Conservation (phyloP, 1,140 invertebrate genomes). For the Oncopodura yosiiana region DNA sequence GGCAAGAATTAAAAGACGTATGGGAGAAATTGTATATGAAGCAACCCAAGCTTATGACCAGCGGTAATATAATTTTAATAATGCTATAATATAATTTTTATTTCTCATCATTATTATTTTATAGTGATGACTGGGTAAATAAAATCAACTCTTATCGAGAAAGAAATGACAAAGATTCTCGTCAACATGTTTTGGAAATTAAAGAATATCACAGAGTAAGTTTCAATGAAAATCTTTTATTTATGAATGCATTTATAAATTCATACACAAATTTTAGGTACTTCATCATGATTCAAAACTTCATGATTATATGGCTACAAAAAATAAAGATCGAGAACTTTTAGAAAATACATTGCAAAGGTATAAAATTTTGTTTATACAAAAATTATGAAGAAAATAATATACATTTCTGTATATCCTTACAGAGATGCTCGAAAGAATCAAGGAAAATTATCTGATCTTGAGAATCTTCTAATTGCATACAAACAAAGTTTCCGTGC, state of each 20-base stretch:
- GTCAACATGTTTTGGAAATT: constrained; percentile 29
- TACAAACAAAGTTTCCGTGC: constrained; percentile 29
- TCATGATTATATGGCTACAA: constrained; percentile 20
- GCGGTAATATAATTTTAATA: constrained; percentile 10
- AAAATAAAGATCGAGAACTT: constrained; percentile 12
- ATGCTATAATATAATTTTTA: neutral
- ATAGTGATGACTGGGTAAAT: constrained; percentile 23
- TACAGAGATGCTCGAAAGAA: constrained; percentile 12
- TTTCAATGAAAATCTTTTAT: neutral
- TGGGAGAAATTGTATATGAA: constrained; percentile 24
- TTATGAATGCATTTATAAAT: neutral
- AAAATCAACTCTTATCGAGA: constrained; percentile 28
- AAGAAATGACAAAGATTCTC: constrained; percentile 30
- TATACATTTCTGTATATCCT: no score
- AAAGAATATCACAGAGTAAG: constrained; percentile 26
- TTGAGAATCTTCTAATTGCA: constrained; percentile 15
- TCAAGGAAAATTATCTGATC: constrained; percentile 14
- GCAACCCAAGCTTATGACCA: constrained; percentile 22
- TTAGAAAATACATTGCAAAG: constrained; percentile 15
- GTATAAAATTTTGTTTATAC: no score
- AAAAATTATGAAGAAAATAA: neutral
- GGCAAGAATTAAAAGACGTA: constrained; percentile 20
- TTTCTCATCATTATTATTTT: neutral
- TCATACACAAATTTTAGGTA: constrained; percentile 6
- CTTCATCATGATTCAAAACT: constrained; percentile 31